A percentile compares a stretch with the other conserved stretches of the same genome.
These are phyloP conservation scores for Brenthis ino DNA, from an alignment of 2,888 invertebrate species.

Conservation along the genomic window DNA sequence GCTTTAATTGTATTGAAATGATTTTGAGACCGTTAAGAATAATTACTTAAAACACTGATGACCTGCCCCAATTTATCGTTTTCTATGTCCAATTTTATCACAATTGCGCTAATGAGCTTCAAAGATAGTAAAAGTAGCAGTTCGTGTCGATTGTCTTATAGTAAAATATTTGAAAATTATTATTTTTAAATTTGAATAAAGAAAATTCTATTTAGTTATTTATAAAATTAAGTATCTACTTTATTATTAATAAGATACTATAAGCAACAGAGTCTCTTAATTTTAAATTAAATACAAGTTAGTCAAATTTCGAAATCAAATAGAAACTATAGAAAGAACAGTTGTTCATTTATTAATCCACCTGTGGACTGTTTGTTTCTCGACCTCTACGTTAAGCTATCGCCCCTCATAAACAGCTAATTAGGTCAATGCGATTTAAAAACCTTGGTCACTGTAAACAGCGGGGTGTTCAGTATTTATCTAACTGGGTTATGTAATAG, in stretches of 20 bases:
- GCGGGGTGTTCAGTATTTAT: conserved; percentile 56
- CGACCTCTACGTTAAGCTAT: conserved; percentile 36
- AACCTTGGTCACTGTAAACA: conserved; percentile 58
- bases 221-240: too few relatives aligned
- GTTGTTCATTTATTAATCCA: neutral
- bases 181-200: too few relatives aligned
- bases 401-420: conserved; percentile 52
- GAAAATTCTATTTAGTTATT: too few relatives aligned
- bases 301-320: too few relatives aligned
- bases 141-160: too few relatives aligned
- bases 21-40: neutral
- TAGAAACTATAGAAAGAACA: neutral
- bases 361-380: neutral
- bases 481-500: conserved; percentile 66
- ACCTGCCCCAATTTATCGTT: conserved; percentile 38
- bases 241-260: too few relatives aligned
- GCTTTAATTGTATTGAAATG: neutral
- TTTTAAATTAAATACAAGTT: too few relatives aligned
- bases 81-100: conserved; percentile 7
- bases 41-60: conserved; percentile 18
- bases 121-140: neutral
- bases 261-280: too few relatives aligned
- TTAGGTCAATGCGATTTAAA: conserved; percentile 68
- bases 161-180: too few relatives aligned
- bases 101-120: neutral